These are phyloP conservation scores for Typhlichthys subterraneus DNA, from an alignment of 2,797 vertebrate genomes.

Conservation along the genomic window DNA sequence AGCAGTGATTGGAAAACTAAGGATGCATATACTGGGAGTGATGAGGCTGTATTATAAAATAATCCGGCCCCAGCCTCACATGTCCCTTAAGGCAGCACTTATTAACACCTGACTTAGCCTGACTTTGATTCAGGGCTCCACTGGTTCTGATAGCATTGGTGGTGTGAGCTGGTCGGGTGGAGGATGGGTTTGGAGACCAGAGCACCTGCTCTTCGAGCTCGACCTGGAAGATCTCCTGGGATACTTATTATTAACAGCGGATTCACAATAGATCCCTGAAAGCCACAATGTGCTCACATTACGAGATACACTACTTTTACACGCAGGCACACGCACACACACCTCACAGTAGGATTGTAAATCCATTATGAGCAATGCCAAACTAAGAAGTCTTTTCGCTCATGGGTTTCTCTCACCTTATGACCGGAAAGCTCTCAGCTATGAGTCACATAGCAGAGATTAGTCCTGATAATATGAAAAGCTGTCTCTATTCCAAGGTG, in stretches of 20 bases:
- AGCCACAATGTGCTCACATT: constrained; percentile 9
- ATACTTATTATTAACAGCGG: constrained; percentile 52
- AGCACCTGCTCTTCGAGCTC: constrained; percentile 56
- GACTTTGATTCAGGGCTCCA: constrained; percentile 55
- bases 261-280: constrained; percentile 34
- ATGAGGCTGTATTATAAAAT: constrained; percentile 69
- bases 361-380: too few relatives aligned
- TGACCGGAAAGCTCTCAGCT: too few relatives aligned
- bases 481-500: neutral
- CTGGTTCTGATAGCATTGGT: constrained; percentile 52
- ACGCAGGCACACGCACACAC: too few relatives aligned
- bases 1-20: constrained; percentile 75
- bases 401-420: too few relatives aligned
- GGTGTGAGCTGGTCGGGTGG: constrained; percentile 34
- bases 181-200: neutral
- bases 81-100: constrained; percentile 62
- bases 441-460: neutral
- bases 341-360: too few relatives aligned
- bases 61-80: constrained; percentile 25
- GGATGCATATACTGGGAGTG: constrained; percentile 48
- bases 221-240: constrained; percentile 40
- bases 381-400: too few relatives aligned
- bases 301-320: neutral
- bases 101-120: constrained; percentile 71
- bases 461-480: neutral